These are phyloP conservation scores for Stegana nigrithorax DNA, from an alignment of 2,888 invertebrate genomes.

Conservation along the genomic window DNA sequence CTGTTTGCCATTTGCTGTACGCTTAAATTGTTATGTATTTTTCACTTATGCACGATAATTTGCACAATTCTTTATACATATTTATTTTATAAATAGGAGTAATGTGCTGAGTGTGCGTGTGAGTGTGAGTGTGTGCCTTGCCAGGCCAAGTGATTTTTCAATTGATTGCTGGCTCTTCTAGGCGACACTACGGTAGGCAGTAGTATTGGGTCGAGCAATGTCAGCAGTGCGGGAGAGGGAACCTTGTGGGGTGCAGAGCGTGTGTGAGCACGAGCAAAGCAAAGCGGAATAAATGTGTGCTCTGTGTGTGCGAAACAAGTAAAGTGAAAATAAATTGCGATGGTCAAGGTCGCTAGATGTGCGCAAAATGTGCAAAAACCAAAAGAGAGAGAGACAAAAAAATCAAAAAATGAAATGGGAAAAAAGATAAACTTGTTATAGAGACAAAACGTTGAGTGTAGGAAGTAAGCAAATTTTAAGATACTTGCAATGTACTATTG, in stretches of 20 bases:
- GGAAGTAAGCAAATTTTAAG: too few species aligned
- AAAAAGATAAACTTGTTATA: slow-evolving; percentile 6
- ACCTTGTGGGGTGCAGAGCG: slow-evolving; percentile 25
- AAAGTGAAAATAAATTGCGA: slow-evolving; percentile 63
- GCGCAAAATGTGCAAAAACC: slow-evolving; percentile 41
- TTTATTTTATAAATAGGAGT: not conserved
- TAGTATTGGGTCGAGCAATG: too few species aligned
- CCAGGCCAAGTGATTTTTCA: too few species aligned
- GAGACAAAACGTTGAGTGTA: too few species aligned
- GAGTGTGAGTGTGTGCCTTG: not conserved
- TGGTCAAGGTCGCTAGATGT: slow-evolving; percentile 63
- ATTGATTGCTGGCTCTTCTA: too few species aligned
- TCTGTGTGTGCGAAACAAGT: slow-evolving; percentile 41
- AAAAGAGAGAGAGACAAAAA: too few species aligned
- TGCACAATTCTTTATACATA: not conserved
- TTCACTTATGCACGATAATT: slow-evolving; percentile 6
- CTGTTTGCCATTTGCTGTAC: too few species aligned
- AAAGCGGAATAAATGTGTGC: not conserved
- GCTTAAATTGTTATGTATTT: not conserved
- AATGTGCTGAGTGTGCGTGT: not conserved
- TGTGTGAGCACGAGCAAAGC: slow-evolving; percentile 32
- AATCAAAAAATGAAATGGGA: not conserved
- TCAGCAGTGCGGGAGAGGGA: too few species aligned
- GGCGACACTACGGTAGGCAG: too few species aligned
- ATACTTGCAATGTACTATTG: too few species aligned